A percentile compares a stretch with the other conserved stretches of the same genome.
phyloP scores from a whole-genome alignment of 2,113 vertebrate species.

The Heterocephalus glaber region DNA sequence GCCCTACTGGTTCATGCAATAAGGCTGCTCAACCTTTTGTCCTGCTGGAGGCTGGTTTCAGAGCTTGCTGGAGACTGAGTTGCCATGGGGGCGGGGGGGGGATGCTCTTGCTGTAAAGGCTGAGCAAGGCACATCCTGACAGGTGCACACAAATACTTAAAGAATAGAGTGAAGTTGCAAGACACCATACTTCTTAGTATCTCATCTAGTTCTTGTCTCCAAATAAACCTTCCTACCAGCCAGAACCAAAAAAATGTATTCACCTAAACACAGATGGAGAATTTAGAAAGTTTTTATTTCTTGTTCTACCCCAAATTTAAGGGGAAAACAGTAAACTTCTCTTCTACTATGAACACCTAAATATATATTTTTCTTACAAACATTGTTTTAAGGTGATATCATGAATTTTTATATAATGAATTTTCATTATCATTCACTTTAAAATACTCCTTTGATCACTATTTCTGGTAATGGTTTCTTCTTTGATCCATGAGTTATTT shows the following conservation, averaged over 20 bases:
- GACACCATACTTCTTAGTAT: neutral
- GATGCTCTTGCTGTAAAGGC: neutral
- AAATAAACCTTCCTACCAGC: neutral
- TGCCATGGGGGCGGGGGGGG: neutral
- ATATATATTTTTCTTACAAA: neutral
- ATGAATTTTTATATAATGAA: neutral
- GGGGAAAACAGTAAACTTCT: neutral
- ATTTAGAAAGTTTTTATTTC: neutral
- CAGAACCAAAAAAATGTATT: neutral
- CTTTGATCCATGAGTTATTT: neutral
- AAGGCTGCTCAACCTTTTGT: neutral
- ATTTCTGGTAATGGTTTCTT: neutral
- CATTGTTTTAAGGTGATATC: neutral
- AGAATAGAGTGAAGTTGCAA: neutral
- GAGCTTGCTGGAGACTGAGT: neutral
- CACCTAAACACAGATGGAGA: neutral
- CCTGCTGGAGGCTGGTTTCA: neutral
- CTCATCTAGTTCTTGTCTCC: neutral
- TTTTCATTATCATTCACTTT: constrained; percentile 14
- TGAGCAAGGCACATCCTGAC: neutral
- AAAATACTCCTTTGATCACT: neutral
- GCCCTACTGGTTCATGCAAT: neutral
- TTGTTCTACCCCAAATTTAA: neutral
- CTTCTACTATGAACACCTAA: neutral
- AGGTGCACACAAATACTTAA: neutral